Conservation (phyloP, 1,140 invertebrate genomes). For the Chelonus insularis region DNA sequence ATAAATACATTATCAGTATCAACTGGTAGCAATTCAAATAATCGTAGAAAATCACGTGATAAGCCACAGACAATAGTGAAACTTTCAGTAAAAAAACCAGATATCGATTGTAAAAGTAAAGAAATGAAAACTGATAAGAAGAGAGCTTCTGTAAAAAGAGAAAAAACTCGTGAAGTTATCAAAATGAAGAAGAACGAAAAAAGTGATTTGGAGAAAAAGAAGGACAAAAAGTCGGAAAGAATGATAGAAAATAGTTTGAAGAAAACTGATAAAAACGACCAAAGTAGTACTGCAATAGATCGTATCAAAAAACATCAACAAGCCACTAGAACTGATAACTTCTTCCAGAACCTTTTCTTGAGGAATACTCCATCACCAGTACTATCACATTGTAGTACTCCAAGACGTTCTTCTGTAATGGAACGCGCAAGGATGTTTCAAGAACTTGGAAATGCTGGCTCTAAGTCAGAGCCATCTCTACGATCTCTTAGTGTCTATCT, state of each 20-base stretch:
- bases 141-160: conserved; percentile 40
- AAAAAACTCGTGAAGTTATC: conserved; percentile 33
- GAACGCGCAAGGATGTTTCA: conserved; percentile 69
- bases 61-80: conserved; percentile 40
- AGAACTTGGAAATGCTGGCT: conserved; percentile 51
- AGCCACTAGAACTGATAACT: conserved; percentile 64
- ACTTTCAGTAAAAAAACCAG: conserved; percentile 35
- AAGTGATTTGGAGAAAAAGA: conserved; percentile 29
- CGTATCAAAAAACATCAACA: conserved; percentile 63
- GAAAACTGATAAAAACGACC: conserved; percentile 16
- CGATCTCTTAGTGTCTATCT: conserved; percentile 67
- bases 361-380: conserved; percentile 50
- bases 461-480: conserved; percentile 62
- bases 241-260: conserved; percentile 38
- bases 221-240: conserved; percentile 39
- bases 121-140: conserved; percentile 27
- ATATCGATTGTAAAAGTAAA: conserved; percentile 25
- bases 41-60: conserved; percentile 36
- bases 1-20: conserved; percentile 28
- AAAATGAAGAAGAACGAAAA: conserved; percentile 31
- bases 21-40: conserved; percentile 22
- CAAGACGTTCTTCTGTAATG: conserved; percentile 62
- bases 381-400: conserved; percentile 43
- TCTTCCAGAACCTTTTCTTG: conserved; percentile 73
- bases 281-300: conserved; percentile 42